Percentiles rank a stretch among this genome's conserved stretches.
These are phyloP conservation scores for Elmis aenea DNA, from an alignment of 2,888 invertebrate genomes.

Conservation along the genomic window DNA sequence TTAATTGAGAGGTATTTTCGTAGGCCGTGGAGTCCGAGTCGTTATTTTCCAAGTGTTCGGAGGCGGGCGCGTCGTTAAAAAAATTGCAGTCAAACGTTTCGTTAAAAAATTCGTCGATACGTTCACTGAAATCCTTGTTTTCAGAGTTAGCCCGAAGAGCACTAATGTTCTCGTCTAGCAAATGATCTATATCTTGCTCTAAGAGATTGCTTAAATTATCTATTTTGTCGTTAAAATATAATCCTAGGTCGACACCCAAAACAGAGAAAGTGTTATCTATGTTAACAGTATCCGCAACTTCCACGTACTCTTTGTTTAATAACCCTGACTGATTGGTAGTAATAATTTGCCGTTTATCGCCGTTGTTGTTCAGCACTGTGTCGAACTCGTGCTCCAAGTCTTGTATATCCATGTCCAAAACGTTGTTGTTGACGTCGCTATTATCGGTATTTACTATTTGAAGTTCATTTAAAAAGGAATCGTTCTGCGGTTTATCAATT, in stretches of 20 bases:
- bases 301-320: conserved; percentile 1
- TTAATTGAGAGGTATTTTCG: conserved; percentile 26
- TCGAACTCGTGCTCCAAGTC: conserved; percentile 11
- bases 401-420: conserved; percentile 7
- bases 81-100: conserved; percentile 27
- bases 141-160: conserved; percentile 2
- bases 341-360: background rate
- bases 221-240: conserved; percentile 27
- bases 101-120: conserved; percentile 30
- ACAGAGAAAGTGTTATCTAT: conserved; percentile 29
- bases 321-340: conserved; percentile 1
- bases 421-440: conserved; percentile 4
- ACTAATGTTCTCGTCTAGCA: conserved; percentile 12
- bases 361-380: conserved; percentile 4
- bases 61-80: conserved; percentile 20
- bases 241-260: conserved; percentile 36
- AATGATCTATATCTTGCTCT: conserved; percentile 27
- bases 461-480: conserved; percentile 13
- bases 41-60: conserved; percentile 16
- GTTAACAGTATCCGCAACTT: background rate
- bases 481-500: conserved; percentile 17
- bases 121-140: conserved; percentile 12
- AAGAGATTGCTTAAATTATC: conserved; percentile 27
- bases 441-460: conserved; percentile 1
- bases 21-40: conserved; percentile 13